These are phyloP conservation scores for Apostichopus californicus DNA, from an alignment of 35 echinoderm and acorn worm genomes.

Conservation along the genomic window DNA sequence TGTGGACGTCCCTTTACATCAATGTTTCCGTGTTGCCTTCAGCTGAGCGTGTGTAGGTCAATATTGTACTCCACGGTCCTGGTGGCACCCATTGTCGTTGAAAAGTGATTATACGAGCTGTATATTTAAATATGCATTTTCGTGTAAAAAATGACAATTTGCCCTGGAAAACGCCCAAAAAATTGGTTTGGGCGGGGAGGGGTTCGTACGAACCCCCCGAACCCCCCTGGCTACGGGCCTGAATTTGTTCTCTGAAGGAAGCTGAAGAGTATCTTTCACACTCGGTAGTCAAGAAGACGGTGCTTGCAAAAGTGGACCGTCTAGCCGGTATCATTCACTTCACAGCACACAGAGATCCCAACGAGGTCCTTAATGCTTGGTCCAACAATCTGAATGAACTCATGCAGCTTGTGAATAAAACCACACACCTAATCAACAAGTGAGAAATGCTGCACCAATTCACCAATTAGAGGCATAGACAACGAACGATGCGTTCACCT, in stretches of 20 bases:
- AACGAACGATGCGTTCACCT: neutral
- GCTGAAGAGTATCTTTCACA: slow-evolving; percentile 91
- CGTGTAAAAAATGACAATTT: no score
- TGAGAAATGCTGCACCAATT: slow-evolving; percentile 97
- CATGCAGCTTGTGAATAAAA: slow-evolving; percentile 97
- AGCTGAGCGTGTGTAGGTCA: no score
- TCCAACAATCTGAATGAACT: slow-evolving; percentile 92
- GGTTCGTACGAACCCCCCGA: no score
- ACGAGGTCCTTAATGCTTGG: slow-evolving; percentile 89
- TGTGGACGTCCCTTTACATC: no score
- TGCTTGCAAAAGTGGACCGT: slow-evolving; percentile 93
- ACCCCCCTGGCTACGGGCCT: no score
- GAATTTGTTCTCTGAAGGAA: slow-evolving; percentile 66
- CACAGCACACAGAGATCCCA: slow-evolving; percentile 86
- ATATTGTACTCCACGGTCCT: no score
- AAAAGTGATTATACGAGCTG: no score
- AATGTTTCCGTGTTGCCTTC: no score
- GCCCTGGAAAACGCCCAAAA: no score
- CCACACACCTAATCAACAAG: slow-evolving; percentile 97
- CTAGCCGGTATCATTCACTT: slow-evolving; percentile 89
- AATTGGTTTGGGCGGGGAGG: no score
- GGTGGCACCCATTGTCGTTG: no score
- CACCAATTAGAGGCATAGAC: neutral
- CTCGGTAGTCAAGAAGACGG: slow-evolving; percentile 88
- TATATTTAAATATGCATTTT: no score